Percentiles rank a stretch among this genome's conserved stretches.
Evolutionary conservation across 2,797 vertebrate species (phyloP).

Genomic region (Ibycter americanus): DNA sequence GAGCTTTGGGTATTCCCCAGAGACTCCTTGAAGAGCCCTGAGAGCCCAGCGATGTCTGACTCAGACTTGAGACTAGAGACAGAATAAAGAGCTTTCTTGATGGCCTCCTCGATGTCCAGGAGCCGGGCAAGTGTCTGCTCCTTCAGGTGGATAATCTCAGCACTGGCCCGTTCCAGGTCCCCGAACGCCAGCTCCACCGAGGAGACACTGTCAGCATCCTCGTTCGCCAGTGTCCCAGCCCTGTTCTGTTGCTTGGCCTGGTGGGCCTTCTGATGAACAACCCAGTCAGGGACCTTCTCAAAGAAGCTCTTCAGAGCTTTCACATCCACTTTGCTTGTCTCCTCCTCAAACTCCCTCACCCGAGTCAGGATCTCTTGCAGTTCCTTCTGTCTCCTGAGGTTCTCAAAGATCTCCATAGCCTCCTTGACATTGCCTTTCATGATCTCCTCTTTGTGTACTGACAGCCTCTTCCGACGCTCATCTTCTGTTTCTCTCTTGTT

Average conservation of each 20-base stretch:
- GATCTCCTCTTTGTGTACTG: slow-evolving; percentile 91
- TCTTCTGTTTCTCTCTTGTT: slow-evolving; percentile 77
- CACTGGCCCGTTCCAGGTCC: slow-evolving; percentile 90
- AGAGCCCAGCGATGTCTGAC: slow-evolving; percentile 83
- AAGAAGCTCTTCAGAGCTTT: slow-evolving; percentile 82
- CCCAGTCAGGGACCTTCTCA: slow-evolving; percentile 85
- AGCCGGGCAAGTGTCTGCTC: slow-evolving; percentile 92
- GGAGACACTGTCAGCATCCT: slow-evolving; percentile 71
- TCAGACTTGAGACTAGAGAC: slow-evolving; percentile 92
- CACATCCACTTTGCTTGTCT: slow-evolving; percentile 82
- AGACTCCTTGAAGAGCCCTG: slow-evolving; percentile 88
- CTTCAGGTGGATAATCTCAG: slow-evolving; percentile 89
- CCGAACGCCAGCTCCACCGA: slow-evolving; percentile 88
- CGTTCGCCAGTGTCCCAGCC: slow-evolving; percentile 22
- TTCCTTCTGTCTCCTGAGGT: slow-evolving; percentile 85
- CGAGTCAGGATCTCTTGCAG: slow-evolving; percentile 85
- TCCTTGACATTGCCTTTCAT: slow-evolving; percentile 85
- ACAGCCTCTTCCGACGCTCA: slow-evolving; percentile 85
- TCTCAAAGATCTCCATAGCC: slow-evolving; percentile 87
- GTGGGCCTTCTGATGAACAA: slow-evolving; percentile 65
- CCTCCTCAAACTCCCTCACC: slow-evolving; percentile 87
- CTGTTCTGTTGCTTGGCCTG: slow-evolving; percentile 48
- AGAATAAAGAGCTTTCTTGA: slow-evolving; percentile 92
- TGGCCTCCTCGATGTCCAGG: slow-evolving; percentile 89
- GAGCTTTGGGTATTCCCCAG: slow-evolving; percentile 73